Percentiles rank a stretch among this genome's conserved stretches.
Conservation (phyloP, 2,888 invertebrate species). For the Tineola bisselliella region DNA sequence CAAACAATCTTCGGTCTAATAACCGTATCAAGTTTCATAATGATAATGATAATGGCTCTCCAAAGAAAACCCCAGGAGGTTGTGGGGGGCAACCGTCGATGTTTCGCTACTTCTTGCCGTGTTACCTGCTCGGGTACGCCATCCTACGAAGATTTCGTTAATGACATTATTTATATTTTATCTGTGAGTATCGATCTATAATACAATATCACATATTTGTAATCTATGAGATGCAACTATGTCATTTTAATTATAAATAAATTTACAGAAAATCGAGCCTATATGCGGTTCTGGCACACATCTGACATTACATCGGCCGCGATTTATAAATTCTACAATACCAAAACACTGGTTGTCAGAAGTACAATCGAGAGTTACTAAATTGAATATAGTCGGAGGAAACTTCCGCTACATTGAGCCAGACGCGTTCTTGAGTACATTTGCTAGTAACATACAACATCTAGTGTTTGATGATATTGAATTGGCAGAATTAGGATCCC, state of each 20-base stretch:
- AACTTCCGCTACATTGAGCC: conserved; percentile 41
- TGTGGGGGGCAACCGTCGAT: conserved; percentile 22
- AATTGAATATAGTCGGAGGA: conserved; percentile 37
- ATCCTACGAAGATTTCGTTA: conserved; percentile 27
- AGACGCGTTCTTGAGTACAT: conserved; percentile 40
- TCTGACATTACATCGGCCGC: conserved; percentile 30
- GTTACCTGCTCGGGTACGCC: conserved; percentile 33
- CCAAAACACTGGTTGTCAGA: conserved; percentile 37
- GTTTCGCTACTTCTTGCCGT: conserved; percentile 29
- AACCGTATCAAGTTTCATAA: conserved; percentile 42
- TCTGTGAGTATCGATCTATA: conserved; percentile 26
- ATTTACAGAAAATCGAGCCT: conserved; percentile 33
- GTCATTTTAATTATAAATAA: not conserved
- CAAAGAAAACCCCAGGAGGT: conserved; percentile 17
- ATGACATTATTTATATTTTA: conserved; percentile 31
- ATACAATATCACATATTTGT: not conserved
- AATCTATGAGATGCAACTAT: not conserved
- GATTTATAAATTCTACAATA: conserved; percentile 33
- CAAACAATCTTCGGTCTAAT: conserved; percentile 43
- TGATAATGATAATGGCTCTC: conserved; percentile 42
- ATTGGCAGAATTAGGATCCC: conserved; percentile 32
- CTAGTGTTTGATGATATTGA: conserved; percentile 37
- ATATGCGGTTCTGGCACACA: conserved; percentile 28
- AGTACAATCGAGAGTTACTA: conserved; percentile 27
- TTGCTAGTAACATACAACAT: conserved; percentile 29